These are phyloP conservation scores for Schizothorax lantsangensis DNA, from an alignment of 2,797 vertebrate species.

Conservation along the genomic window DNA sequence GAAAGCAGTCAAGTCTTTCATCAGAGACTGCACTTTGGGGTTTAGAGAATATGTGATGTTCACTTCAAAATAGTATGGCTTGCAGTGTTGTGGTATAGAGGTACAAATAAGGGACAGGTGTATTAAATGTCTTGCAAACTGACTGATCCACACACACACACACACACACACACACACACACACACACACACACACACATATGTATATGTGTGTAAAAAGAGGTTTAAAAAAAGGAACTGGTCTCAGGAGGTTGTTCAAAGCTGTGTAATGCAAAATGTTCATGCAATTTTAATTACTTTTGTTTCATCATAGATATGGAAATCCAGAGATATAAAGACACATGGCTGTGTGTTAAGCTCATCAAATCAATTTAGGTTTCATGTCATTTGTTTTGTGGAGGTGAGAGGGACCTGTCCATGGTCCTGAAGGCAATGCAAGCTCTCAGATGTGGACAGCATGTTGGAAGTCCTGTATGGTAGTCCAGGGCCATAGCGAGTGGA, in stretches of 20 bases:
- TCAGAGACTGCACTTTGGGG: not conserved
- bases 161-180: too few species aligned
- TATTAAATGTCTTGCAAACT: not conserved
- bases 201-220: not conserved
- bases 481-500: not conserved
- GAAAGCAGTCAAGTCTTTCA: not conserved
- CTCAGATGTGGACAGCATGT: not conserved
- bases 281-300: not conserved
- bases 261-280: not conserved
- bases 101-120: not conserved
- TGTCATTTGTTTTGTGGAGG: not conserved
- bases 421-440: constrained; percentile 66
- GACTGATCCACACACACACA: not conserved
- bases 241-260: constrained; percentile 9
- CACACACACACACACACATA: not conserved
- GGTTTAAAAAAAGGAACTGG: not conserved
- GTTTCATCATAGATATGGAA: not conserved
- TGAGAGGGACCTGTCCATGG: constrained; percentile 71
- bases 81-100: not conserved
- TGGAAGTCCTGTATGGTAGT: too few species aligned
- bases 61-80: not conserved
- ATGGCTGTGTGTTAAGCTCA: not conserved
- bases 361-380: not conserved
- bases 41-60: not conserved
- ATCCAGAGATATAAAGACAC: not conserved